Percentiles rank a stretch among this genome's conserved stretches.
Conservation (phyloP, 2,797 vertebrate species). For the Cossypha dichroa region DNA sequence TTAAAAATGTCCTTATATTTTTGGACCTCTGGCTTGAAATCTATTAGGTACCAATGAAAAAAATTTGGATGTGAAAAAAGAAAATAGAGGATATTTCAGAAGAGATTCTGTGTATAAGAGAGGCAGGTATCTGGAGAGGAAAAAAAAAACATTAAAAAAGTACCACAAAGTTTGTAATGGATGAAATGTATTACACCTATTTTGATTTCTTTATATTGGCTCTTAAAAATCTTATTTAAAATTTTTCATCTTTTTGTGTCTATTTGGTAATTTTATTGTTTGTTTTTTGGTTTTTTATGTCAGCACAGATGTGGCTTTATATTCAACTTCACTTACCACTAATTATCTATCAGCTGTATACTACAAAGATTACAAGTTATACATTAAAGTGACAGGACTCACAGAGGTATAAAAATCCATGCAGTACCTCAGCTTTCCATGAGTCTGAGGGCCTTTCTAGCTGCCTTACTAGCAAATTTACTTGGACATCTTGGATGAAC, state of each 20-base stretch:
- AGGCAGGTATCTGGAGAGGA: not conserved
- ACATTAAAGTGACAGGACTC: not conserved
- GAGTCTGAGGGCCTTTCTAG: not conserved
- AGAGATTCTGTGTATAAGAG: not conserved
- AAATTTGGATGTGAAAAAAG: not conserved
- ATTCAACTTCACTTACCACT: not conserved
- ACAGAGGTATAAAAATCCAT: not conserved
- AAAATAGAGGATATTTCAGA: not conserved
- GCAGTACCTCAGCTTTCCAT: not conserved
- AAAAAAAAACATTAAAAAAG: not conserved
- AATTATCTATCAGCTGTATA: not conserved
- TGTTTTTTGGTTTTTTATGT: not conserved
- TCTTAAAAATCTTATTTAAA: not conserved
- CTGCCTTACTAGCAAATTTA: not conserved
- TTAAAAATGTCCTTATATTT: not conserved
- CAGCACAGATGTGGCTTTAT: not conserved
- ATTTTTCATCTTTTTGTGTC: not conserved
- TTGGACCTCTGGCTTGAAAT: not conserved
- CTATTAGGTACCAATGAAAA: fast-evolving
- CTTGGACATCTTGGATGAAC: not conserved
- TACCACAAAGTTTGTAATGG: not conserved
- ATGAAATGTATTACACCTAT: not conserved
- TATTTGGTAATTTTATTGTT: not conserved
- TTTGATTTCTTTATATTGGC: not conserved
- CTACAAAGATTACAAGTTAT: not conserved